Conservation (phyloP, 92 coral and sea anemone species). For the Zoanthus sociatus region DNA sequence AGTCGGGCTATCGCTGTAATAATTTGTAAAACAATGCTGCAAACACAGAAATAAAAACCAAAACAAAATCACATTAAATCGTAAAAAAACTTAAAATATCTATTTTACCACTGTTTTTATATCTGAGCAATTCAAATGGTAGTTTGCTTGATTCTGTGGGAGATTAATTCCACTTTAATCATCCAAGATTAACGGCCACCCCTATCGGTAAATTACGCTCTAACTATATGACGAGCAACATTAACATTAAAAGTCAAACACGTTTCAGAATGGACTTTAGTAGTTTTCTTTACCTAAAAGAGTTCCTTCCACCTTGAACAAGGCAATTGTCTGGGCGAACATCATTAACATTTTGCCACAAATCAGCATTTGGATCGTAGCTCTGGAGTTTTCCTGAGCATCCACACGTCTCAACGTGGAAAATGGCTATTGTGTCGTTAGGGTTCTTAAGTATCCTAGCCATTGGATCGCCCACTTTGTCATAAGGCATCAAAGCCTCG, state of each 20-base stretch:
- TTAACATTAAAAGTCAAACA: background rate
- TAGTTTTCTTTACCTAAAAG: conserved; percentile 12
- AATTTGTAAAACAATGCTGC: too few relatives aligned
- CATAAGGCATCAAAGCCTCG: conserved; percentile 36
- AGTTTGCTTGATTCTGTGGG: too few relatives aligned
- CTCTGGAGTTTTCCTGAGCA: conserved; percentile 38
- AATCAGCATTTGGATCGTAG: background rate
- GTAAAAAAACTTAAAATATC: too few relatives aligned
- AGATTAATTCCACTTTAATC: too few relatives aligned
- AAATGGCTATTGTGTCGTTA: conserved; percentile 20
- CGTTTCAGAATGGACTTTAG: background rate
- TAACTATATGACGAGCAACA: background rate
- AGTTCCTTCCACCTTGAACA: conserved; percentile 36
- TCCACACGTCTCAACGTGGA: conserved; percentile 29
- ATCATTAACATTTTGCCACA: conserved; percentile 7
- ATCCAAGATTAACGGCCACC: too few relatives aligned
- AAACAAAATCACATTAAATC: too few relatives aligned
- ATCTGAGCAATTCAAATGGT: too few relatives aligned
- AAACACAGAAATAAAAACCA: too few relatives aligned
- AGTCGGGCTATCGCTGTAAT: too few relatives aligned
- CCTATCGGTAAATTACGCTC: background rate
- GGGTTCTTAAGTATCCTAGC: conserved; percentile 36
- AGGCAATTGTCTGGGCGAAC: background rate
- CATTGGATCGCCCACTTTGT: conserved; percentile 41
- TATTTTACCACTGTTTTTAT: too few relatives aligned